Percentiles rank a stretch among this genome's conserved stretches.
Evolutionary conservation across 2,797 vertebrate genomes (phyloP).

Genomic region (Gambusia yucatana): DNA sequence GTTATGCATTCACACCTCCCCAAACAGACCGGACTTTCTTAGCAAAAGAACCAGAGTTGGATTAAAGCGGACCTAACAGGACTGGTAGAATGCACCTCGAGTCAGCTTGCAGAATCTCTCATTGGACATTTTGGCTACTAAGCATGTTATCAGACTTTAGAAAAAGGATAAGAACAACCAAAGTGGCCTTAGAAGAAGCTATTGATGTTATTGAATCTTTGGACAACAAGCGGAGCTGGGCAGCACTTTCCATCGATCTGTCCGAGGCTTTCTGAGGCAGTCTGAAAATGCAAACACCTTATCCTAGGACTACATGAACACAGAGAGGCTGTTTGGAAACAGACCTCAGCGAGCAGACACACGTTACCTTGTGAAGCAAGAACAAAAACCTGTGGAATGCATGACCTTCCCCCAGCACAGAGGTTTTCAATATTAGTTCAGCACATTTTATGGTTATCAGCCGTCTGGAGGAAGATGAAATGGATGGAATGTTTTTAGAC

Average conservation of each 20-base stretch:
- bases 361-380: not conserved
- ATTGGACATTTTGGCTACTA: not conserved
- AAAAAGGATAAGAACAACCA: not conserved
- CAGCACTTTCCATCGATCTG: conserved; percentile 1
- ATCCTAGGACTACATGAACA: not conserved
- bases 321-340: not conserved
- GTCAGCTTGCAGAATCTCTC: not conserved
- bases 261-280: not conserved
- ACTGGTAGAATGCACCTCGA: no score
- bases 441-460: not conserved
- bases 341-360: not conserved
- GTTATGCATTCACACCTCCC: no score
- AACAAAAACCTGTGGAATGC: not conserved
- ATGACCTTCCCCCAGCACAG: not conserved
- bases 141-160: not conserved
- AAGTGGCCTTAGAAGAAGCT: not conserved
- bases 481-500: not conserved
- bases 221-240: not conserved
- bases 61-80: no score
- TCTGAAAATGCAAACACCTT: not conserved
- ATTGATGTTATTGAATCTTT: not conserved
- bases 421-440: not conserved
- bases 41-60: no score
- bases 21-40: no score
- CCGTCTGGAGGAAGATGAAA: not conserved